These are phyloP conservation scores for Catharus fuscescens DNA, from an alignment of 2,113 vertebrate genomes.

Conservation along the genomic window DNA sequence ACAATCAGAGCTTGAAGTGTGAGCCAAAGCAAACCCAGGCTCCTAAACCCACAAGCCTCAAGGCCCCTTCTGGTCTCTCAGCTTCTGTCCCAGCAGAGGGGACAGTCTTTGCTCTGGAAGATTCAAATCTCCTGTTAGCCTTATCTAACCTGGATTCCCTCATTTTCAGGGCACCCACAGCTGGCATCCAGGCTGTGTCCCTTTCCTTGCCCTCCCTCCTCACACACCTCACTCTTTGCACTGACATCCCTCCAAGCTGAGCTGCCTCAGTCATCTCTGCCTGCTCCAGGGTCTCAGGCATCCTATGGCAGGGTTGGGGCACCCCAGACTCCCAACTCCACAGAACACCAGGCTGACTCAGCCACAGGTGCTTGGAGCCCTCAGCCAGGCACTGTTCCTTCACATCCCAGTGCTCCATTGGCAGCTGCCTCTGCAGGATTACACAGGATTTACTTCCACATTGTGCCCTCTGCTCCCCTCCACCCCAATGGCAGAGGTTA, in stretches of 20 bases:
- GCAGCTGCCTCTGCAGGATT: background rate
- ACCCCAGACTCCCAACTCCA: no score
- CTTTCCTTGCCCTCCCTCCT: background rate
- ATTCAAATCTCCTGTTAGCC: background rate
- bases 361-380: background rate
- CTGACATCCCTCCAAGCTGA: background rate
- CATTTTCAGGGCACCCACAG: background rate
- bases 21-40: background rate
- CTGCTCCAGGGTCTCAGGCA: no score
- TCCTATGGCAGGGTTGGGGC: no score
- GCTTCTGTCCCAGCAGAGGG: background rate
- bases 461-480: background rate
- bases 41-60: background rate
- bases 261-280: background rate
- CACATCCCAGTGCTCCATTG: background rate
- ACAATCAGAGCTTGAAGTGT: background rate
- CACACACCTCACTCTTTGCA: background rate
- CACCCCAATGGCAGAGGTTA: background rate
- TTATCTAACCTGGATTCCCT: background rate
- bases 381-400: background rate
- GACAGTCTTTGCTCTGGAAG: background rate
- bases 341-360: fast-evolving
- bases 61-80: background rate
- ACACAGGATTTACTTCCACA: background rate
- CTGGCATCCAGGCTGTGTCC: background rate